Conservation (phyloP, 2,888 invertebrate genomes). For the Pyrrhosoma nymphula region DNA sequence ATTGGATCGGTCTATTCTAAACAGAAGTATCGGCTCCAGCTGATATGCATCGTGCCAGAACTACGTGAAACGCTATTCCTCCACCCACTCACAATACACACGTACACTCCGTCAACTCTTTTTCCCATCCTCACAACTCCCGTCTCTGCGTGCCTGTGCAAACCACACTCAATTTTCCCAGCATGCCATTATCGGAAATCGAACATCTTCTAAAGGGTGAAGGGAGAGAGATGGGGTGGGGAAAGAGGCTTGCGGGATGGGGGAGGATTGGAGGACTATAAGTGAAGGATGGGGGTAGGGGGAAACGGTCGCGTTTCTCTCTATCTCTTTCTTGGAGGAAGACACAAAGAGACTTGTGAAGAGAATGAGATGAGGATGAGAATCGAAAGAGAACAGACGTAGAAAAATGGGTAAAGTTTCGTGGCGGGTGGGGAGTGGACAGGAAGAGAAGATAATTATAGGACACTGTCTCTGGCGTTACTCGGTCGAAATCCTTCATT, state of each 20-base stretch:
- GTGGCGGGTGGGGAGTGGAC: too few relatives aligned
- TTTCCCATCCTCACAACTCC: not conserved
- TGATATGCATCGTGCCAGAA: too few relatives aligned
- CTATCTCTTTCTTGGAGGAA: not conserved
- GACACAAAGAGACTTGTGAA: not conserved
- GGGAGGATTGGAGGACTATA: not conserved
- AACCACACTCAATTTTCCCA: conserved; percentile 64
- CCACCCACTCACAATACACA: conserved; percentile 1
- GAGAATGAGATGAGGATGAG: not conserved
- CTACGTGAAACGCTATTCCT: not conserved
- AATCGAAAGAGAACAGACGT: not conserved
- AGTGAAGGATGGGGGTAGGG: not conserved
- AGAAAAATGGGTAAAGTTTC: not conserved
- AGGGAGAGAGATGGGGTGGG: not conserved
- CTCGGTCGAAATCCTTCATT: too few relatives aligned
- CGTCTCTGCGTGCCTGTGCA: not conserved
- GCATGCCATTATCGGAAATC: conserved; percentile 67
- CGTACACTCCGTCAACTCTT: not conserved
- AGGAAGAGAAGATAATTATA: too few relatives aligned
- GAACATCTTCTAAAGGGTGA: conserved; percentile 32
- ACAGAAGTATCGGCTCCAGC: too few relatives aligned
- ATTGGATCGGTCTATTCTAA: too few relatives aligned
- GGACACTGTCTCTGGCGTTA: too few relatives aligned
- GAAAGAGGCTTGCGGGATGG: not conserved
- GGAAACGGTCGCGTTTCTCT: too few relatives aligned